Base-by-base conservation (phyloP, 64 coral and sea anemone species). In the Porites australiensis region DNA sequence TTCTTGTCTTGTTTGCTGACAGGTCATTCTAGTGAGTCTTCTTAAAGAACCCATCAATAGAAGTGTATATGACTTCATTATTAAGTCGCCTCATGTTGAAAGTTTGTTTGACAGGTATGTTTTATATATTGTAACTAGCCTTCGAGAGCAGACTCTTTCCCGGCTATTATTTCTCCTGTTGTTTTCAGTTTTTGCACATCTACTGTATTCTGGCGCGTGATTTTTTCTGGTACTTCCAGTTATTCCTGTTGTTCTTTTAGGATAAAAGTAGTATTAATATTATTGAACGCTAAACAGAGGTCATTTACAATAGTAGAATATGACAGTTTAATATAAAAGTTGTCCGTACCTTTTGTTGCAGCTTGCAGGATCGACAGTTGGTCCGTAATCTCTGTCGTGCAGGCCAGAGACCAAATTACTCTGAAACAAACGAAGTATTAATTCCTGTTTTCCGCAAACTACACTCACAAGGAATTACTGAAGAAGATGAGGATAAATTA, bases 11-110 rank as follows among this genome's bases (percentile, higher is more conserved):
- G 45, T 70, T 67, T 63, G 12, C 51, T 76, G 50, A 0, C 50
- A 98, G 96, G 96, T 98, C 18, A 96, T 98, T 65, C 79, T 99
- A 75, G 94, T 99, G 44, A 99, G 98, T 85, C 74, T 99, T 63
- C 82, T 99, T 6, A 99, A 94, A 50, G 98, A 99, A 67, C 94
- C 98, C 20, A 93, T 99, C 19, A 88, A 82, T 79, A 88, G 98
- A 66, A 85, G 94, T 12, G 92, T 99, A 13, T 99, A 96, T 27
- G 98, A 99, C 67, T 99, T 89, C 44, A 88, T 99, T 50, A 74
- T 99, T 4, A 93, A 93, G 59, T 99, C 98, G 12, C 88, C 91
- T 13, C 84, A 94, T 23, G 88, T 96, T 21, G 87, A 22, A 4
- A 86, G 82, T 21, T 77, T 99, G 15, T 99, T 99, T 94, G 98